These are phyloP conservation scores for Papilio gigon DNA, from an alignment of 2,888 invertebrate species.

Conservation along the genomic window DNA sequence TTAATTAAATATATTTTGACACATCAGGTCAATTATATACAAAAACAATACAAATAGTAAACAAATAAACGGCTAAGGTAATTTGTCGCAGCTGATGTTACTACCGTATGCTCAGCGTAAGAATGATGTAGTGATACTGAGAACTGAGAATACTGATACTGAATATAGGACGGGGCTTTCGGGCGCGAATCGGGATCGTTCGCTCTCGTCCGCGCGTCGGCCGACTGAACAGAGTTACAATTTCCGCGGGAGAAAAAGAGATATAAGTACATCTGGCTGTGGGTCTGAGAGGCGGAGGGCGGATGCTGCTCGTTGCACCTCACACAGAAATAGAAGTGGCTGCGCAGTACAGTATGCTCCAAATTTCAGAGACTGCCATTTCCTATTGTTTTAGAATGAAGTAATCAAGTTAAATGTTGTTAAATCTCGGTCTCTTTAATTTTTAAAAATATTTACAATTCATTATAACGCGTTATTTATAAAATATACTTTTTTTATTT, in stretches of 20 bases:
- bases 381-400: constrained; percentile 56
- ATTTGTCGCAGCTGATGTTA: constrained; percentile 50
- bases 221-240: constrained; percentile 51
- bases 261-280: constrained; percentile 51
- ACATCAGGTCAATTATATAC: constrained; percentile 10
- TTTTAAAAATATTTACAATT: too few species aligned
- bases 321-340: constrained; percentile 69
- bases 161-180: constrained; percentile 67
- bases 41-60: constrained; percentile 46
- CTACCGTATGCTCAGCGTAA: constrained; percentile 53
- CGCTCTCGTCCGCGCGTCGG: constrained; percentile 55
- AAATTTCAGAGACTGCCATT: constrained; percentile 71
- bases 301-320: constrained; percentile 67
- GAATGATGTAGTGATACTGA: constrained; percentile 44
- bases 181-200: constrained; percentile 62
- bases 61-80: constrained; percentile 54
- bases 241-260: constrained; percentile 50
- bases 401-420: constrained; percentile 41
- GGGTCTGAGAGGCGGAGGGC: constrained; percentile 54
- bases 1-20: constrained; percentile 32
- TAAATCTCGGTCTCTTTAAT: neutral
- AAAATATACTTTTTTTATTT: too few species aligned
- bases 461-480: too few species aligned
- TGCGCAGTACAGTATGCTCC: constrained; percentile 51
- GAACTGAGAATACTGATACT: constrained; percentile 47